Evolutionary conservation across 2,797 vertebrate species (phyloP).

Genomic region (Cynopterus sphinx): DNA sequence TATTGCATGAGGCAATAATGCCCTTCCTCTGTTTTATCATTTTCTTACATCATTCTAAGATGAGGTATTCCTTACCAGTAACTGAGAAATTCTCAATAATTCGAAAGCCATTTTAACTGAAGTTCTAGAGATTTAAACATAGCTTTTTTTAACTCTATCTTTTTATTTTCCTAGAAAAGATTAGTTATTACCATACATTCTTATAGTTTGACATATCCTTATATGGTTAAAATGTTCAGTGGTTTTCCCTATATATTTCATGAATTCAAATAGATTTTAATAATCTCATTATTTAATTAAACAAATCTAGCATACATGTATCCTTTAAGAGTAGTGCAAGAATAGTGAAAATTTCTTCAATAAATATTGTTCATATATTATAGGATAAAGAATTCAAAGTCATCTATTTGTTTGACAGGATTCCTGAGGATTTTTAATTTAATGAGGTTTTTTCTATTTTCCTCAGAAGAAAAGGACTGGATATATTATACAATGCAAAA

Average conservation of each 20-base stretch:
- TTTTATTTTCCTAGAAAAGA: slow-evolving; percentile 1
- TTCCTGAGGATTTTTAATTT: slow-evolving; percentile 5
- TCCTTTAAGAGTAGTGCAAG: not conserved
- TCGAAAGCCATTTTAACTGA: not conserved
- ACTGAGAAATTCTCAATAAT: not conserved
- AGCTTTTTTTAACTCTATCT: not conserved
- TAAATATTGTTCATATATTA: not conserved
- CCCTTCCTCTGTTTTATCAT: not conserved
- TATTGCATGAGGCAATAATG: not conserved
- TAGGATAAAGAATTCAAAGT: not conserved
- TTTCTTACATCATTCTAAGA: not conserved
- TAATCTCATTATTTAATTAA: not conserved
- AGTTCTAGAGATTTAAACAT: not conserved
- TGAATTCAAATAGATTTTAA: not conserved
- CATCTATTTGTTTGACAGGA: not conserved
- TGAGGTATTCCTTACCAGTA: not conserved
- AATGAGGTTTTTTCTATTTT: not conserved
- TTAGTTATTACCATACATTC: not conserved
- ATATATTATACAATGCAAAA: not conserved
- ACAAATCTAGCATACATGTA: not conserved
- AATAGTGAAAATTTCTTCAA: not conserved
- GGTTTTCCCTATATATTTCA: not conserved
- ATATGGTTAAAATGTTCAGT: not conserved
- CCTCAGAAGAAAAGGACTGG: not conserved
- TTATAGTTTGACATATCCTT: not conserved